phyloP scores from a whole-genome alignment of 2,888 invertebrate species.

The Macrophya alboannulata region DNA sequence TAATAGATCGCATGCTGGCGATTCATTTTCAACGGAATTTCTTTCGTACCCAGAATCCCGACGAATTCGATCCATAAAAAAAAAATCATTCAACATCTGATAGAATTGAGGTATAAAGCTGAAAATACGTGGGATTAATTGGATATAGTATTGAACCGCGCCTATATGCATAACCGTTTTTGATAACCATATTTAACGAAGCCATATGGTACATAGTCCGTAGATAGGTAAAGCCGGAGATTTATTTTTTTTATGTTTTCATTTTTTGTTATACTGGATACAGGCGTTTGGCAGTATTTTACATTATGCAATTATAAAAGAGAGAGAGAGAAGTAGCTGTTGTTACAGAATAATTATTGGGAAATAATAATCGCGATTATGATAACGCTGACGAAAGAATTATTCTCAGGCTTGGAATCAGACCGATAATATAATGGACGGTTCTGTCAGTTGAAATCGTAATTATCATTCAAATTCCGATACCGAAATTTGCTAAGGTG shows the following conservation, averaged over 20 bases:
- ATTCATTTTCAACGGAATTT: too few species aligned
- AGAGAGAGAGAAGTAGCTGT: neutral
- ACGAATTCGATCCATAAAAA: neutral
- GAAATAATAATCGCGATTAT: neutral
- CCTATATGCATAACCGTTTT: neutral
- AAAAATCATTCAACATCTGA: neutral
- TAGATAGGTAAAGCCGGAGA: neutral
- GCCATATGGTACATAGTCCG: conserved; percentile 8
- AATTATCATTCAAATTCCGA: too few species aligned
- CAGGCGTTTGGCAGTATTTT: neutral
- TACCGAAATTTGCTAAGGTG: neutral
- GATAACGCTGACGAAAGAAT: neutral
- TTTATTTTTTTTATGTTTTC: neutral
- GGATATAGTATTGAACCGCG: neutral
- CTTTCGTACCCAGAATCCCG: too few species aligned
- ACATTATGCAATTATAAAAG: conserved; percentile 13
- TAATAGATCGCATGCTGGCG: too few species aligned
- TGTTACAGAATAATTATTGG: neutral
- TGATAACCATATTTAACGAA: conserved; percentile 32
- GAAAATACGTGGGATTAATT: neutral
- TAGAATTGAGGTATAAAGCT: neutral
- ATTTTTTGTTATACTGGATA: neutral
- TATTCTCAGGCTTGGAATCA: neutral
- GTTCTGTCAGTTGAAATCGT: too few species aligned
- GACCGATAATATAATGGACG: neutral